phyloP scores from a whole-genome alignment of 2,113 vertebrate genomes.

The Puntigrus tetrazona region DNA sequence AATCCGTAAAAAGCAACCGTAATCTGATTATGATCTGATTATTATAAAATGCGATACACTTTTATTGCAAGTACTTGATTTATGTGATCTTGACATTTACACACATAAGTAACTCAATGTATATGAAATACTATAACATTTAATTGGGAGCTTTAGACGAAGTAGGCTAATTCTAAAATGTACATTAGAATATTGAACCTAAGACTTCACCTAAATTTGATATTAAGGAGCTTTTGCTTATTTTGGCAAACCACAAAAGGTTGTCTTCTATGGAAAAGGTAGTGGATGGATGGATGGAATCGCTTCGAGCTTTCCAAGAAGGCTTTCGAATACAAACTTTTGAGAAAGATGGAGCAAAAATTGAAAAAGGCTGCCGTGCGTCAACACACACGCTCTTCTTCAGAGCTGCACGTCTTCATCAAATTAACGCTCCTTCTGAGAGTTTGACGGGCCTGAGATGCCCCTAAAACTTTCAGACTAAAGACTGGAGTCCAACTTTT shows the following conservation, averaged over 20 bases:
- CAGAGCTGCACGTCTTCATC: not conserved
- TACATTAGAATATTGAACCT: not conserved
- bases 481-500: slow-evolving; percentile 17
- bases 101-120: too few relatives aligned
- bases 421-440: slow-evolving; percentile 1
- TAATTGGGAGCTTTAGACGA: not conserved
- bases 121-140: not conserved
- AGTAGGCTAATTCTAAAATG: not conserved
- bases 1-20: too few relatives aligned
- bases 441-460: slow-evolving; percentile 7
- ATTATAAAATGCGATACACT: too few relatives aligned
- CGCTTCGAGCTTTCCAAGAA: not conserved
- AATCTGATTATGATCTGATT: too few relatives aligned
- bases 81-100: too few relatives aligned
- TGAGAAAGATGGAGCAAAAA: slow-evolving; percentile 4
- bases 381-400: slow-evolving; percentile 4
- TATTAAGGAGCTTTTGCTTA: not conserved
- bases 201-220: not conserved
- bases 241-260: slow-evolving; percentile 2
- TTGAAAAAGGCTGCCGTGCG: not conserved
- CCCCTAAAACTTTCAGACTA: slow-evolving; percentile 16
- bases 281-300: slow-evolving; percentile 22
- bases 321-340: not conserved
- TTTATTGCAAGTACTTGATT: too few relatives aligned
- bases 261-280: not conserved